Conservation (phyloP, 2,797 vertebrate genomes). For the Ceryle rudis region DNA sequence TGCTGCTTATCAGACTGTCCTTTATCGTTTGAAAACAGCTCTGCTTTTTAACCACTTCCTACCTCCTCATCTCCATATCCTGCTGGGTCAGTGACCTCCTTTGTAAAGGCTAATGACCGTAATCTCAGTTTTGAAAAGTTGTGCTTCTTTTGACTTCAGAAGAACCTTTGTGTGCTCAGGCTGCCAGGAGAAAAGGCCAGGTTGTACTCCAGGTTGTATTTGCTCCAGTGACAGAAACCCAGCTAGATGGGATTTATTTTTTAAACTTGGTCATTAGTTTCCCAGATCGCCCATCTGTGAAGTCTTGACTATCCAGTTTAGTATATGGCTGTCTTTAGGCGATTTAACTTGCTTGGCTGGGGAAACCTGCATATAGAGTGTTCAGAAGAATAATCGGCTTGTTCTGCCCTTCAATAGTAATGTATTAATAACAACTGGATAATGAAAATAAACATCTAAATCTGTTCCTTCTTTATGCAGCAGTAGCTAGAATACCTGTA, state of each 20-base stretch:
- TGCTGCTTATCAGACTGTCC: neutral
- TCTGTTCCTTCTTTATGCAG: neutral
- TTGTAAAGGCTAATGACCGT: neutral
- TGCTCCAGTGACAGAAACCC: neutral
- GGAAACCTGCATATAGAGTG: neutral
- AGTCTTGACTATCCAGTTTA: neutral
- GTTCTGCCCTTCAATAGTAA: neutral
- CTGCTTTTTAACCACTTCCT: neutral
- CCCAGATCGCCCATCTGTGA: neutral
- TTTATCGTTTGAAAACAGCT: neutral
- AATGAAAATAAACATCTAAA: neutral
- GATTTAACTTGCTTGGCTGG: neutral
- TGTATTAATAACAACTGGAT: neutral
- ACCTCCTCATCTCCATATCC: neutral
- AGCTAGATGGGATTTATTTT: neutral
- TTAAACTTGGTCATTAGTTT: neutral
- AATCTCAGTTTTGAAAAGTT: neutral
- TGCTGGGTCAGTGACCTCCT: neutral
- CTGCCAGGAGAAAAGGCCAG: neutral
- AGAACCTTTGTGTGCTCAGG: neutral
- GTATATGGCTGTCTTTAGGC: neutral
- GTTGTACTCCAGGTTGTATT: neutral
- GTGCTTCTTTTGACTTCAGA: neutral
- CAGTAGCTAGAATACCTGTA: neutral
- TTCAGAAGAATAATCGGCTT: neutral